These are phyloP conservation scores for Tachina fera DNA, from an alignment of 2,888 invertebrate genomes.

Conservation along the genomic window DNA sequence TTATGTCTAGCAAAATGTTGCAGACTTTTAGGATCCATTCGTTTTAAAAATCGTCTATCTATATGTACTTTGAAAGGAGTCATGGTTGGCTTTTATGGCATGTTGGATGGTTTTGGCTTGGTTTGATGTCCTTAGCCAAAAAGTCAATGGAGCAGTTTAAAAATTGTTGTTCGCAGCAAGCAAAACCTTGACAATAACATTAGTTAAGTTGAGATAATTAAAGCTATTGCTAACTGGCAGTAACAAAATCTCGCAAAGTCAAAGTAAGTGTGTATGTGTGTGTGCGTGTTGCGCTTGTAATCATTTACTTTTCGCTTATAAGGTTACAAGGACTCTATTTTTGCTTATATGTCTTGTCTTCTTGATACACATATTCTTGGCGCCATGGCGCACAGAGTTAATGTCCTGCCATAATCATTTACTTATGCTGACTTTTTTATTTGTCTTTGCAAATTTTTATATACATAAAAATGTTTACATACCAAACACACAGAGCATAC, in stretches of 20 bases:
- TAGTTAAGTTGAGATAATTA: constrained; percentile 14
- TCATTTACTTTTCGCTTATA: constrained; percentile 59
- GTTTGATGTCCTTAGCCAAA: constrained; percentile 53
- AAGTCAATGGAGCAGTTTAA: constrained; percentile 59
- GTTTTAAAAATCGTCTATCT: constrained; percentile 11
- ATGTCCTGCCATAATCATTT: constrained; percentile 59
- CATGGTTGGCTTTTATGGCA: constrained; percentile 8
- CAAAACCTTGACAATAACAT: constrained; percentile 66
- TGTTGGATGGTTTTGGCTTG: not conserved
- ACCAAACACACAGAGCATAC: constrained; percentile 22
- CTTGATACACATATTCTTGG: constrained; percentile 47
- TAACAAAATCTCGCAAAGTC: not conserved
- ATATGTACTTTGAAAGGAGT: constrained; percentile 8
- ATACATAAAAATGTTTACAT: constrained; percentile 42
- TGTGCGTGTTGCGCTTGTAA: constrained; percentile 3
- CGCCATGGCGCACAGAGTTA: constrained; percentile 61
- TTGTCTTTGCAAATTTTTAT: not conserved
- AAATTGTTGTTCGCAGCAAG: constrained; percentile 37
- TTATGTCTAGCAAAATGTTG: constrained; percentile 32
- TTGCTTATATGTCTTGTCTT: constrained; percentile 13
- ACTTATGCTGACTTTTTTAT: constrained; percentile 6
- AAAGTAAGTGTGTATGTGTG: not conserved
- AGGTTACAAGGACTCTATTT: constrained; percentile 54
- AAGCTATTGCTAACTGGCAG: constrained; percentile 12
- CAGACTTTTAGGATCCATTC: constrained; percentile 61